Evolutionary conservation across 1,140 invertebrate species (phyloP), one percentile per base, ranked within the genome.

Genomic region (Eueides isabella): DNA sequence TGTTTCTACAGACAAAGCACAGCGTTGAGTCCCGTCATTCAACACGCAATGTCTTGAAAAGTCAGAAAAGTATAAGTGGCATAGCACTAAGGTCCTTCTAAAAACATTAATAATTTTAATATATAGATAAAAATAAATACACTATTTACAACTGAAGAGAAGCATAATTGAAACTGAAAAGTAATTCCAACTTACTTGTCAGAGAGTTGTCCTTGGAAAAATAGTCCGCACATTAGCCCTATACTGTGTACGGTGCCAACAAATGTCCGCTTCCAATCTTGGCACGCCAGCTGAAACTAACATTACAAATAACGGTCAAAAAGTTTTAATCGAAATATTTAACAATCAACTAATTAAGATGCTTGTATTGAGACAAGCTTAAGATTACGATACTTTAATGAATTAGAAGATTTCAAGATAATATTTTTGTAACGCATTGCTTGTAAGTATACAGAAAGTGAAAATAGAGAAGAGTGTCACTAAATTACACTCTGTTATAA

Each of bases 231-330:
- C 83, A 90, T 85, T 28, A 83, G 75, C 7, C 86, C 87, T 19
- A 86, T 80, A 66, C 82, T 86, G 82, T 96, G 95, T 11, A 94
- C 82, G 2, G 95, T 95, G 19, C 96, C 95, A 55, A 90, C 82
- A 14, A 89, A 80, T 2, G 86, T 87, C 7, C 86, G 75, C 63
- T 89, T 90, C 87, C 87, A 89, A 68, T 90, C 81, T 72, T 90
- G 76, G 77, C 86, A 87, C 14, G 78, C 87, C 16, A 89, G 71
- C 14, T 84, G 66, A 70, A 85, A 85, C 86, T 90, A 72, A 48
- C 80, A 55, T 7, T 55, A 55, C 48, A 23, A 81, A 55, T 61
- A 55, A 12, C 11, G 48, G 23, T 55, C 12, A 55, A 55, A 55
- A 55, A 55, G 23, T 55, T 55, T 55, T 55, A 55, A 55, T 55